phyloP scores from a whole-genome alignment of 2,113 vertebrate genomes.

The Empidonax traillii region DNA sequence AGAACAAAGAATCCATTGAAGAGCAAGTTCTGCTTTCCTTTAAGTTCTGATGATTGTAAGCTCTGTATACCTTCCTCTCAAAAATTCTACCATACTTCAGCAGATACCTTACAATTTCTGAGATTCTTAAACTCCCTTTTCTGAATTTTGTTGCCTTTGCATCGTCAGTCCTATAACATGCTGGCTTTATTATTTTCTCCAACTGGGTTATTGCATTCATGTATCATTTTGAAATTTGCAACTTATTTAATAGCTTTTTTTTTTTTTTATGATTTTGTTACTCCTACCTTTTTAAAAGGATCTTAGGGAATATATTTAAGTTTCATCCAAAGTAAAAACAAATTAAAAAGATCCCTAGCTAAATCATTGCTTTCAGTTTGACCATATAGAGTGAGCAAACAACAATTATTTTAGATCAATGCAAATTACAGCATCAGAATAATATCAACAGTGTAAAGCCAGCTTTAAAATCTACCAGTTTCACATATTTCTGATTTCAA shows the following conservation, averaged over 20 bases:
- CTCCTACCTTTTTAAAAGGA: slow-evolving; percentile 52
- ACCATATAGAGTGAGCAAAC: slow-evolving; percentile 54
- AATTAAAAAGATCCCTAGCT: slow-evolving; percentile 36
- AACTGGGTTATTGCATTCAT: slow-evolving; percentile 57
- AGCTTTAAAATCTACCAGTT: slow-evolving; percentile 60
- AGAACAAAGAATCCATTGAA: background rate
- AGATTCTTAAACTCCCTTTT: background rate
- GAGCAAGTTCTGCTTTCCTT: background rate
- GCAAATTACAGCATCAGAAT: slow-evolving; percentile 29
- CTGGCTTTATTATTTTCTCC: slow-evolving; percentile 63
- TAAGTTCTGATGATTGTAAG: background rate
- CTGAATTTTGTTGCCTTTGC: slow-evolving; percentile 9
- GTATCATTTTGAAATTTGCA: slow-evolving; percentile 73
- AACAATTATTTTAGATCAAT: slow-evolving; percentile 55
- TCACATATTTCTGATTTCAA: slow-evolving; percentile 26
- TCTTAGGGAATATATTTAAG: slow-evolving; percentile 65
- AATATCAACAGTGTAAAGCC: slow-evolving; percentile 43
- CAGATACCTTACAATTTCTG: background rate
- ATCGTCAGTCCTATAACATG: background rate
- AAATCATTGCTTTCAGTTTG: slow-evolving; percentile 65
- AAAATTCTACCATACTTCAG: slow-evolving; percentile 17
- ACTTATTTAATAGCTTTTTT: slow-evolving; percentile 71
- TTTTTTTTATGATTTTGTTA: slow-evolving; percentile 71
- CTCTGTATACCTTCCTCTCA: background rate
- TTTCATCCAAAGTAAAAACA: slow-evolving; percentile 56